Base-by-base conservation (phyloP, 2,888 invertebrate species). In the Rhodophaea formosa region DNA sequence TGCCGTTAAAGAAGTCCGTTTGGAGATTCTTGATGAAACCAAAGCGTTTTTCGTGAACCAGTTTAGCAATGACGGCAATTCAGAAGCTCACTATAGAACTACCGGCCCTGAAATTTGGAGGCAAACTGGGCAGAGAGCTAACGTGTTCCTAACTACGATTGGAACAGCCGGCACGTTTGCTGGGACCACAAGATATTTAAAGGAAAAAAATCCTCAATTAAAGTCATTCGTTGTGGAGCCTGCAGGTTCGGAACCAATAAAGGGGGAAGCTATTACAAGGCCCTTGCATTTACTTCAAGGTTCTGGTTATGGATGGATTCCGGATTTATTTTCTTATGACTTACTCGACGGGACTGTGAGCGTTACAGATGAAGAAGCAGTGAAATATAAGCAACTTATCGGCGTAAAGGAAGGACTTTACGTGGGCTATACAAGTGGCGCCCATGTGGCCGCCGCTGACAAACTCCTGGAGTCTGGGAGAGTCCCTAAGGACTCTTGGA, bases 21-120 rank as follows among this genome's bases (percentile, higher is more conserved):
- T 85, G 57, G 77, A 72, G 62, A 47, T 87, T 12, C 79, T 82
- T 0, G 72, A 81, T 8, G 72, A 87, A 29, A 83, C 80, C 1
- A 80, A 82, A 7, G 87, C 87, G 7, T 90, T 77, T 65, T 88
- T 82, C 54, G 86, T 91, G 0, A 86, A 88, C 62, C 90, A 91
- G 62, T 90, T 89, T 58, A 80, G 76, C 59, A 90, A 90, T 53
- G 68, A 75, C 0, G 77, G 72, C 0, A 90, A 90, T 59, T 67
- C 80, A 1, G 68, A 76, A 0, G 74, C 90, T 0, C 90, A 91
- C 69, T 91, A 90, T 63, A 59, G 70, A n/a, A 79, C 81, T 1
- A 91, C 90, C 0, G 90, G 90, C 0, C 90, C 90, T 1, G 90
- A 91, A 66, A 90, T 91, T 62, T 91, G 90, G 90, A 78, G 70